These are phyloP conservation scores for Nylanderia fulva DNA, from an alignment of 1,140 invertebrate genomes.

Conservation along the genomic window DNA sequence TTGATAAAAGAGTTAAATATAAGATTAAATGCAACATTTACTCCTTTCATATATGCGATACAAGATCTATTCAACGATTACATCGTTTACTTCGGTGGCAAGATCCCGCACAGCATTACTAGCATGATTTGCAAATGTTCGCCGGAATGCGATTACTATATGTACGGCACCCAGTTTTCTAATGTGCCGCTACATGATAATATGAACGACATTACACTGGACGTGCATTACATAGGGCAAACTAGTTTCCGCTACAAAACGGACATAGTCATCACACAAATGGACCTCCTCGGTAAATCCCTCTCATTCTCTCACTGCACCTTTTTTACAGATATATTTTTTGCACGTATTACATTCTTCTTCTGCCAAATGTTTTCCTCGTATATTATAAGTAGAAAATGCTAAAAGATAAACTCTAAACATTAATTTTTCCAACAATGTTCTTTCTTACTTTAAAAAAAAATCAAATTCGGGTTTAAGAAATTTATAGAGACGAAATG, in stretches of 20 bases:
- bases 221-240: constrained; percentile 61
- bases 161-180: constrained; percentile 37
- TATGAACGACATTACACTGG: constrained; percentile 38
- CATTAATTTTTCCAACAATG: neutral
- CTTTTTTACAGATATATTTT: neutral
- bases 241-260: constrained; percentile 64
- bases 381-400: neutral
- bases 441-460: neutral
- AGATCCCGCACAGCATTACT: neutral
- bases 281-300: constrained; percentile 60
- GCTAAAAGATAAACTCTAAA: neutral
- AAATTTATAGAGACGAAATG: constrained; percentile 12
- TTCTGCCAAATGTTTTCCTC: neutral
- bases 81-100: constrained; percentile 12
- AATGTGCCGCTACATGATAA: constrained; percentile 35
- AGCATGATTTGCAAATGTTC: constrained; percentile 60
- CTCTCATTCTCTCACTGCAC: neutral
- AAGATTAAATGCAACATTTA: constrained; percentile 9
- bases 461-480: neutral
- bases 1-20: too few relatives aligned
- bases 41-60: neutral
- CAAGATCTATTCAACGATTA: constrained; percentile 62
- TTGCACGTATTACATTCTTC: neutral
- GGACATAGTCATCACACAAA: constrained; percentile 53
- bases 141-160: constrained; percentile 60